These are phyloP conservation scores for Dromococcyx pavoninus DNA, from an alignment of 2,797 vertebrate genomes.

Conservation along the genomic window DNA sequence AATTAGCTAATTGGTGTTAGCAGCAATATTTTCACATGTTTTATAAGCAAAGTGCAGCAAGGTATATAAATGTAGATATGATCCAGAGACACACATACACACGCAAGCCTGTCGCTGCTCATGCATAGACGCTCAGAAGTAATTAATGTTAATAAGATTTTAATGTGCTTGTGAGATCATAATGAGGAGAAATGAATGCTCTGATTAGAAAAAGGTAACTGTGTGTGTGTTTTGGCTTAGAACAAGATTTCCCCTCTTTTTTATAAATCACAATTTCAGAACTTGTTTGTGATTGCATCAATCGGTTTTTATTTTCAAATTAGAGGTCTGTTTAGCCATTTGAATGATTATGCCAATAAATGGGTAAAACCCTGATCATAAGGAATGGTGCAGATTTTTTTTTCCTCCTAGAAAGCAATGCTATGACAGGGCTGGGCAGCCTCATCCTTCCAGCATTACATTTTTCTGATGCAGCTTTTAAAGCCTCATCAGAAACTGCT, in stretches of 20 bases:
- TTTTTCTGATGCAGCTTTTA: constrained; percentile 62
- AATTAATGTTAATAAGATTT: constrained; percentile 90
- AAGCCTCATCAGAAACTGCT: constrained; percentile 56
- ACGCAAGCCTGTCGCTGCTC: constrained; percentile 78
- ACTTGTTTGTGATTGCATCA: constrained; percentile 85
- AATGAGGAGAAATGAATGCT: constrained; percentile 88
- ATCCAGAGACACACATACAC: constrained; percentile 76
- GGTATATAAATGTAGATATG: constrained; percentile 86
- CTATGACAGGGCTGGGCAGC: constrained; percentile 59
- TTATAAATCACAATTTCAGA: constrained; percentile 85
- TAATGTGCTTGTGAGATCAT: constrained; percentile 89
- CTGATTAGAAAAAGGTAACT: constrained; percentile 88
- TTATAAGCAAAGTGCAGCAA: constrained; percentile 85
- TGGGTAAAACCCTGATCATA: constrained; percentile 77
- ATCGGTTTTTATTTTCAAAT: constrained; percentile 82
- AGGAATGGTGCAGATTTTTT: constrained; percentile 66
- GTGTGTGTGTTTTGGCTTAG: constrained; percentile 85
- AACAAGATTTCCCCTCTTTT: constrained; percentile 83
- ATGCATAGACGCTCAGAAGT: constrained; percentile 85
- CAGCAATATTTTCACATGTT: constrained; percentile 87
- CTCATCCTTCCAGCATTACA: constrained; percentile 51
- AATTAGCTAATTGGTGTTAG: constrained; percentile 86
- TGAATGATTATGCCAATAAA: constrained; percentile 82
- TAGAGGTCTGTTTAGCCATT: constrained; percentile 83
- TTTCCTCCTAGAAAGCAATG: constrained; percentile 56